Base-by-base conservation (phyloP, 2,888 invertebrate species). In the Agonopterix arenella region DNA sequence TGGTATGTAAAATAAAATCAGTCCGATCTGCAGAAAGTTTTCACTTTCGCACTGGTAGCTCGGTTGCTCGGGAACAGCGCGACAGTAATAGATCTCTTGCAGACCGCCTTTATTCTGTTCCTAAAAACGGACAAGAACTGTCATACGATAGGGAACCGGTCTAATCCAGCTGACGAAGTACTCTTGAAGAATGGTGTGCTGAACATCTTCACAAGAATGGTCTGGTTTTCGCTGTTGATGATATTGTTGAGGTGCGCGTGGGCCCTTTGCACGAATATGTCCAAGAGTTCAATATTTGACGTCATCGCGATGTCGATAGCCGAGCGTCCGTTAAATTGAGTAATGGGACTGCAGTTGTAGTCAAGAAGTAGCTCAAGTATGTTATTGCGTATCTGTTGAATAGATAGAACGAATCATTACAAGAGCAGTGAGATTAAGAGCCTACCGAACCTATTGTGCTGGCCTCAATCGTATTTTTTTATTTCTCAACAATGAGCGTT, bases 201-300 rank as follows among this genome's bases (percentile, higher is more conserved):
- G 51, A 88, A 84, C 62, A 84, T 74, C 59, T 85, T 85, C 1
- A 78, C 62, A 4, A 88, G 68, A 40, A 81, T 62, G 8, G 64
- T 80, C 50, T 88, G 82, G 50, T 81, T 75, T 0, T 46, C 36
- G 8, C 69, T 61, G 57, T 86, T 85, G 45, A 86, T 85, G 7
- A 66, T 40, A 1, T 67, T 66, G 51, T 88, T 86, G 0, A 86
- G 66, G 51, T 85, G 57, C 0, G 71, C 76, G 40, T 57, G 63
- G 0, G 77, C 67, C 55, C 62, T 70, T 50, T 66, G 70, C n/a
- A 85, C 60, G 48, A 88, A 78, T 28, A 74, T 62, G 9, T 82
- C 64, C 2, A 86, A 59, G 3, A 79, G 38, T 4, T 70, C 62
- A 36, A 74, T 48, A 38, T 52, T 62, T 52, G 67, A 78, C 0